A percentile compares a stretch with the other conserved stretches of the same genome.
These are phyloP conservation scores for Amia ocellicauda DNA, from an alignment of 2,113 vertebrate species.

Conservation along the genomic window DNA sequence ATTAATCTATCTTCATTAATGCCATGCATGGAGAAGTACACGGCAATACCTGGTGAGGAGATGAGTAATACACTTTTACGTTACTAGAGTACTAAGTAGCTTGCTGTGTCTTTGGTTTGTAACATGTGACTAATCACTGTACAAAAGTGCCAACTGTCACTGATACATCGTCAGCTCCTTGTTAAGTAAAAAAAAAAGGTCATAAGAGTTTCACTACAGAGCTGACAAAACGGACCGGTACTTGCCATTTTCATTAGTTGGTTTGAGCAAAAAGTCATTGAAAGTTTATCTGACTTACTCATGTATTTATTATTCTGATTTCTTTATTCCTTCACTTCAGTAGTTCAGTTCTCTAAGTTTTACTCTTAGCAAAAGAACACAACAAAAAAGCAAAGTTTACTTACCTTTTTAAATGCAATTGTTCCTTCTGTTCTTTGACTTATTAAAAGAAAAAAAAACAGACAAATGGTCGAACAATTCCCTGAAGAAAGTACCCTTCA, in stretches of 20 bases:
- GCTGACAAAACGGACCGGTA: too few species aligned
- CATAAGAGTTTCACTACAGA: not conserved
- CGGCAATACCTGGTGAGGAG: constrained; percentile 36
- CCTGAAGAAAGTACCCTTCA: not conserved
- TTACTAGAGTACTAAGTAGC: constrained; percentile 41
- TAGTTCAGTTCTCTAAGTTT: too few species aligned
- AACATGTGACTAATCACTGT: not conserved
- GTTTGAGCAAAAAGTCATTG: not conserved
- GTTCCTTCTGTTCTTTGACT: not conserved
- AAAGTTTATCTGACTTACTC: not conserved
- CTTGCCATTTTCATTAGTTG: not conserved
- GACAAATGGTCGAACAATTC: not conserved
- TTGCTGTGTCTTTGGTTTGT: constrained; percentile 35
- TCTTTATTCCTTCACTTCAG: too few species aligned
- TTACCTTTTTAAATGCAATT: not conserved
- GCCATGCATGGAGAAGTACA: constrained; percentile 39
- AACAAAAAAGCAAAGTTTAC: not conserved
- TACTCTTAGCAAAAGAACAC: too few species aligned
- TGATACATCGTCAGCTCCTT: not conserved
- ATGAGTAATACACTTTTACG: constrained; percentile 35
- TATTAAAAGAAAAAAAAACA: not conserved
- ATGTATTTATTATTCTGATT: too few species aligned
- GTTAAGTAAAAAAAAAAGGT: not conserved
- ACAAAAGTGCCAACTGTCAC: constrained; percentile 1
- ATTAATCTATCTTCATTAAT: constrained; percentile 81